A percentile compares a stretch with the other conserved stretches of the same genome.
Evolutionary conservation across 2,888 invertebrate genomes (phyloP).

Genomic region (Vesta saturnalis): DNA sequence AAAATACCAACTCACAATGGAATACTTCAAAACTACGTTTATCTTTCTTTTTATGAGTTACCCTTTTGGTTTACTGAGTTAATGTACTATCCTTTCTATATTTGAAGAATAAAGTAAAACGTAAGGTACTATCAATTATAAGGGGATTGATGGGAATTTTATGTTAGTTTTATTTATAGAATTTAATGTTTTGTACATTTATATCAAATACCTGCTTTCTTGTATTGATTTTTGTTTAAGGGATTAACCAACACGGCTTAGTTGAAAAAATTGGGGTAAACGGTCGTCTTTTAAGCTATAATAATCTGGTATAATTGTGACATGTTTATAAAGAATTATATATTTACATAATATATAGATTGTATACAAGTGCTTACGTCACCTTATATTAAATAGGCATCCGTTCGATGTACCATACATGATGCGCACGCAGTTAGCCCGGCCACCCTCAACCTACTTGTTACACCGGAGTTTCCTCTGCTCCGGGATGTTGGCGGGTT

Average conservation of each 20-base stretch:
- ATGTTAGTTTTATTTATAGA: constrained; percentile 2
- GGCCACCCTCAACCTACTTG: constrained; percentile 60
- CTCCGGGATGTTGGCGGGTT: constrained; percentile 58
- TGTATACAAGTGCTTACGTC: constrained; percentile 40
- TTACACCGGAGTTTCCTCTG: constrained; percentile 60
- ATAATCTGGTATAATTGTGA: neutral
- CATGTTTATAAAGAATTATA: neutral
- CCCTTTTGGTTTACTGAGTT: neutral
- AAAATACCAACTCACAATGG: constrained; percentile 2
- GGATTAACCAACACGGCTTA: neutral
- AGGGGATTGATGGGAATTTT: neutral
- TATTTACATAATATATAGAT: constrained; percentile 19
- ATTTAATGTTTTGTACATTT: constrained; percentile 14
- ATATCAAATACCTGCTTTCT: constrained; percentile 6
- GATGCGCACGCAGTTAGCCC: constrained; percentile 57
- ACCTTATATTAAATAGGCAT: constrained; percentile 32
- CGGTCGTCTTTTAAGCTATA: neutral
- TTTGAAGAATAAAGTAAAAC: neutral
- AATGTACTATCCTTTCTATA: neutral
- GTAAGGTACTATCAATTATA: neutral
- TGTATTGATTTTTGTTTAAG: constrained; percentile 10
- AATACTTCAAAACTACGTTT: neutral
- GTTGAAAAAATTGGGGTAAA: neutral
- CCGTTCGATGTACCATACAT: constrained; percentile 49
- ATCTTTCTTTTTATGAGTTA: neutral